Evolutionary conservation across 2,113 vertebrate genomes (phyloP), one percentile per base, ranked within the genome.

Genomic region (Pantherophis guttatus): DNA sequence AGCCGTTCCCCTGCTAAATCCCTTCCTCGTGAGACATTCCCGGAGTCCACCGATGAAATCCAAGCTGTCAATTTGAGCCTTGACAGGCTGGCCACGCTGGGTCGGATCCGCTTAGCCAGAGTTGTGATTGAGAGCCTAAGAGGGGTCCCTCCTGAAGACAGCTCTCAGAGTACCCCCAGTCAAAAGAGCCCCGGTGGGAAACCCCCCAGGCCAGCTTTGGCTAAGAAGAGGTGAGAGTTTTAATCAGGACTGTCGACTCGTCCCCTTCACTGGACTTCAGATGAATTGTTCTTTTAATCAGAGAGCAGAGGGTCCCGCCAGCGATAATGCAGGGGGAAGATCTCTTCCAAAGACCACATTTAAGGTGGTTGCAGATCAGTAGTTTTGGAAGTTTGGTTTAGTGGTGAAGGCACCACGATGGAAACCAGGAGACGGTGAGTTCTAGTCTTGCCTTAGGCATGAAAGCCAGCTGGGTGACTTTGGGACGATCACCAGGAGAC

Each of bases 71-170:
- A 94, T 26, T 92, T 99, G 93, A 98, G 95, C 85, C 86, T 95
- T 48, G 98, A 98, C 58, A 98, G 96, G 94, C 70, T 99, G 95
- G 93, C 97, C 0, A 91, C 98, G 91, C 97, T 99, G 96, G 97
- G 97, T 90, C 97, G 91, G 58, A 95, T 98, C 17, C 96, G 96
- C 62, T 94, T 98, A 1, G 98, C 97, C 52, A 98, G 97, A 97
- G 97, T 99, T 87, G 95, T 96, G 33, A 89, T 99, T 19, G 97
- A 98, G 33, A 98, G 98, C n/a, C 92, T 99, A 96, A 96, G 33
- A 19, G 70, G 94, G 54, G 94, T 98, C 55, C 96, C 97, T 86
- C 90, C 94, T 75, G 96, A 97, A 57, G 75, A 44, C 29, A 94
- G 91, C 93, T 90, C 93, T 81, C 94, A 95, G 94, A 29, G 93